Base-by-base conservation (phyloP, 92 coral and sea anemone genomes). In the Epizoanthus illoricatus region DNA sequence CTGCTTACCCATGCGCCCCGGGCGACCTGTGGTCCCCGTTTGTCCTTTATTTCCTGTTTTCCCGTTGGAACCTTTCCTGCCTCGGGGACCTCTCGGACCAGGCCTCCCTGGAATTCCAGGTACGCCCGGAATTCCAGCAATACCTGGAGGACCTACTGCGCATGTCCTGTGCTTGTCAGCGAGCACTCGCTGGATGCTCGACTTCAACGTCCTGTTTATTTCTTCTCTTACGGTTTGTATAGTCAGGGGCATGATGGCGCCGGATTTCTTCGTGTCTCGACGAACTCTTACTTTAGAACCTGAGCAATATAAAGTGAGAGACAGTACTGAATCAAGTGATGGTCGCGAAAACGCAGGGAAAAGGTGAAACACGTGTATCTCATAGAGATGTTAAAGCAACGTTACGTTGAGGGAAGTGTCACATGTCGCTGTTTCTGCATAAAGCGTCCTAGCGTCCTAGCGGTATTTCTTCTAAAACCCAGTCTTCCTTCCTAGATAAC, bases 41-140 rank as follows among this genome's bases (percentile, higher is more conserved):
- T 1, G 36, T 33, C 72, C 72, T 36, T 36, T 5, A 15, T 67
- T 67, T 67, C 72, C 72, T 11, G 72, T 36, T 6, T 33, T 67
- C 16, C 72, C 72, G 12, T 67, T 67, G 42, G 72, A 33, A 67
- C 72, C 72, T 33, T 7, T 67, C 39, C 72, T 67, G 5, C 72
- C 72, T 21, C 18, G 5, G 3, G 45, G 72, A 67, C 72, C 72
- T 33, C 49, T 67, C 72, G 72, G 72, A 42, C 72, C 72, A 67
- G 72, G 72, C 72, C 72, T 67, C 47, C 72, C 72, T 11, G 72
- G 72, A 67, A 67, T 67, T 23, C 72, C 72, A 67, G 72, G 72
- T 24, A 67, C 72, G 3, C 72, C 72, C 39, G 72, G 72, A 33
- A 67, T 36, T 20, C 72, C 72, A 36, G 72, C 72, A 12, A 17